phyloP scores from a whole-genome alignment of 2,888 invertebrate genomes.

The Colostygia pectinataria region DNA sequence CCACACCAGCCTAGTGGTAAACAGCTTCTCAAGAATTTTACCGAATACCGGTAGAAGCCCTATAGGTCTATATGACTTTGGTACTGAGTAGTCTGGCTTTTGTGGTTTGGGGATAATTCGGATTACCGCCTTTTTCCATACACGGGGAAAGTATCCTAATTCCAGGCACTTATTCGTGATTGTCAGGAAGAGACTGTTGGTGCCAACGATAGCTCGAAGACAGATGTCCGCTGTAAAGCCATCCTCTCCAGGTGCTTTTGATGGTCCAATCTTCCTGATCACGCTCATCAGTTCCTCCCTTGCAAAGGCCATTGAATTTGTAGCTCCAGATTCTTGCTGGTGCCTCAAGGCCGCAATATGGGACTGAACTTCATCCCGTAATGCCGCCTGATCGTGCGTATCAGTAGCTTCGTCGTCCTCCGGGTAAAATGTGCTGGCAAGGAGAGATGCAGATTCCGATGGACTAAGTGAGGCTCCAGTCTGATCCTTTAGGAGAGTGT shows the following conservation, averaged over 20 bases:
- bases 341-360: too few relatives aligned
- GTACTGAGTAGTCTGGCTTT: not conserved
- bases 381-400: too few relatives aligned
- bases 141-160: not conserved
- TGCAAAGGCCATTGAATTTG: too few relatives aligned
- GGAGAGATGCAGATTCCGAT: not conserved
- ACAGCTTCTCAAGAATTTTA: not conserved
- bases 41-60: not conserved
- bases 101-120: not conserved
- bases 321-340: too few relatives aligned
- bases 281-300: not conserved
- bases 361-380: too few relatives aligned
- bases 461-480: not conserved
- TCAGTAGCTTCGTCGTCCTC: not conserved
- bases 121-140: not conserved
- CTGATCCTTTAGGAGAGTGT: too few relatives aligned
- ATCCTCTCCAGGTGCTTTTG: not conserved
- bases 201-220: too few relatives aligned
- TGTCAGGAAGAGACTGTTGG: not conserved
- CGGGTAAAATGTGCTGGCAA: not conserved
- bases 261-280: not conserved
- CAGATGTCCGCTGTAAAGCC: not conserved
- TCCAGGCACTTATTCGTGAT: not conserved
- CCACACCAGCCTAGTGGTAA: not conserved
- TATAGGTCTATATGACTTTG: not conserved